phyloP scores from a whole-genome alignment of 2,797 vertebrate species.

The Neosilurus mollespiculum region DNA sequence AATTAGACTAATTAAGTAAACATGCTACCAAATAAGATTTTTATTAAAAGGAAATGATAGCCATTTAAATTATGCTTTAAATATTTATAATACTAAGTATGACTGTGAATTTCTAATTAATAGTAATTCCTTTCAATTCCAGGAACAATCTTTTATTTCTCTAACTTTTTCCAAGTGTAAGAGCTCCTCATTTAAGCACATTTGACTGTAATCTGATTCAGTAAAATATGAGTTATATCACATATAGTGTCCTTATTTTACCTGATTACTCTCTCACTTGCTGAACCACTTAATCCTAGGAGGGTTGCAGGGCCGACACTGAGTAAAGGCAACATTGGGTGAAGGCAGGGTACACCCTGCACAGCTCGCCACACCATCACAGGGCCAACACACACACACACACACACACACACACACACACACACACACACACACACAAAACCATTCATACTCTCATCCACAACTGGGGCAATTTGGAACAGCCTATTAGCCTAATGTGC shows the following conservation, averaged over 20 bases:
- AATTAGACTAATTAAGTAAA: background rate
- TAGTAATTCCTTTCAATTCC: background rate
- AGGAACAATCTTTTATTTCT: background rate
- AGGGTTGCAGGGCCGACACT: no score
- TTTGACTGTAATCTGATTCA: background rate
- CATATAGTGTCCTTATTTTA: background rate
- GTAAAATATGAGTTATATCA: background rate
- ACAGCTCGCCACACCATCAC: no score
- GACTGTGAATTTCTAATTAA: background rate
- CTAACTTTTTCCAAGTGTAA: background rate
- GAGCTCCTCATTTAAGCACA: background rate
- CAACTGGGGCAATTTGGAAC: no score
- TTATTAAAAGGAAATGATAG: background rate
- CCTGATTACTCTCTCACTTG: background rate
- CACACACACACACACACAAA: no score
- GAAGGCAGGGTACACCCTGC: no score
- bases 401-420: no score
- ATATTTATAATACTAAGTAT: background rate
- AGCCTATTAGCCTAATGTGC: no score
- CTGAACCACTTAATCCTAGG: no score
- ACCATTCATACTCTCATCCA: no score
- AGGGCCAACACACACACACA: no score
- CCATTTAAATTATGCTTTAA: background rate
- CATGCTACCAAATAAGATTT: background rate
- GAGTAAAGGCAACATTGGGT: no score